Conservation (phyloP, 2,888 invertebrate genomes). For the Lumbricus terrestris region DNA sequence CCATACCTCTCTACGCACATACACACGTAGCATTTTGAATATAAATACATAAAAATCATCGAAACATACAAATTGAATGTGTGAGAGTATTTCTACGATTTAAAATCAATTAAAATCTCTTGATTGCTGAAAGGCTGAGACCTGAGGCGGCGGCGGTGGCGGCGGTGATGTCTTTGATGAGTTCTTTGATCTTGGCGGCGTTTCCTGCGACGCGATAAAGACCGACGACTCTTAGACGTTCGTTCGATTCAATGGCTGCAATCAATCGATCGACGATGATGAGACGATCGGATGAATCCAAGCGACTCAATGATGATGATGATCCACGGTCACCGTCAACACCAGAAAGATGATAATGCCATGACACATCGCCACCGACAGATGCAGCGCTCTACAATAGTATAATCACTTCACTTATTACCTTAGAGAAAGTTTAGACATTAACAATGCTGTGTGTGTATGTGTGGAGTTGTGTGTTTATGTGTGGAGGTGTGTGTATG, state of each 20-base stretch:
- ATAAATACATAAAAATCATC: too few species aligned
- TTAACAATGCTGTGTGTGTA: not conserved
- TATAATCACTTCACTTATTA: not conserved
- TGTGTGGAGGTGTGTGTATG: too few species aligned
- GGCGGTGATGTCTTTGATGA: slow-evolving; percentile 45
- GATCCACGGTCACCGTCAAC: not conserved
- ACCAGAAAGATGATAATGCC: not conserved
- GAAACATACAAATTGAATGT: too few species aligned
- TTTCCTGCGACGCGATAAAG: slow-evolving; percentile 78
- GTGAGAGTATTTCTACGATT: too few species aligned
- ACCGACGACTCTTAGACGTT: slow-evolving; percentile 88
- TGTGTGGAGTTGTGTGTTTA: not conserved
- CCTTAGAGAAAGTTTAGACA: not conserved
- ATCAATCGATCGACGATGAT: slow-evolving; percentile 75
- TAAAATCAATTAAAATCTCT: too few species aligned
- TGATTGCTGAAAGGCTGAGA: too few species aligned
- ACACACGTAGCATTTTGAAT: too few species aligned
- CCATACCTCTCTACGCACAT: too few species aligned
- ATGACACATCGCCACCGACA: not conserved
- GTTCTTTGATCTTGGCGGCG: slow-evolving; percentile 58
- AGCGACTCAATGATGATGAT: too few species aligned
- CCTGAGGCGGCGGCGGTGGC: not conserved
- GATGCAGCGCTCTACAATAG: too few species aligned
- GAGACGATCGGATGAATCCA: not conserved
- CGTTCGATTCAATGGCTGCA: slow-evolving; percentile 84